Base-by-base conservation (phyloP, 2,113 vertebrate species). In the Vireo altiloquus region DNA sequence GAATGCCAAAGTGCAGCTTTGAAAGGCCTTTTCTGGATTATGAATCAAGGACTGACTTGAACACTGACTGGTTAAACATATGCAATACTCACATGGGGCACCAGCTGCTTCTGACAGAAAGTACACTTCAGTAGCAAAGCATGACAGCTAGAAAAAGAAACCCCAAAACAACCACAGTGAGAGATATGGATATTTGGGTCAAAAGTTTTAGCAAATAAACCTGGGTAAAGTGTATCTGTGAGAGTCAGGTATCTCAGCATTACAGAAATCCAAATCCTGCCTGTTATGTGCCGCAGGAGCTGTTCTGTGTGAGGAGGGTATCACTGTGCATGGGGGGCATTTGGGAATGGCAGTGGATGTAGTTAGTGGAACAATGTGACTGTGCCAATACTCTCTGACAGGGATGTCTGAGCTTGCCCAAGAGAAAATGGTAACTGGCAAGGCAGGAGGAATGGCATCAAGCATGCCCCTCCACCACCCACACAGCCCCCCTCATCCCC, bases 161-260 rank as follows among this genome's bases (percentile, higher is more conserved):
- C 4, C 0, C 1, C 4, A 13, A 60, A 74, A 2, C 24, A 82
- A 19, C 5, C 47, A 81, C n/a, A 59, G 8, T 1, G 3, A 82
- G 17, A 63, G 2, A 42, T 31, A 14, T 66, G 31, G 59, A 37
- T 71, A 79, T 35, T 65, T 49, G 12, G 6, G 11, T 71, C 33
- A 40, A 46, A 87, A 40, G 19, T 52, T 84, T 80, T 60, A 77
- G 25, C 24, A 74, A 64, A 54, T 24, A 69, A 19, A 59, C 7
- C 33, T 52, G 18, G 5, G 21, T 40, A 40, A 71, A 71, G 19
- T 40, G 9, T 15, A 31, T 35, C 10, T 81, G 1, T 52, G 47
- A 35, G 13, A 77, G 21, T 20, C 19, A 22, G 35, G 8, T 18
- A 86, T 42, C 46, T 69, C 63, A 61, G 40, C 20, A 53, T 22